A percentile compares a stretch with the other conserved stretches of the same genome.
Conservation (phyloP, 2,888 invertebrate genomes). For the Zygaena filipendulae region DNA sequence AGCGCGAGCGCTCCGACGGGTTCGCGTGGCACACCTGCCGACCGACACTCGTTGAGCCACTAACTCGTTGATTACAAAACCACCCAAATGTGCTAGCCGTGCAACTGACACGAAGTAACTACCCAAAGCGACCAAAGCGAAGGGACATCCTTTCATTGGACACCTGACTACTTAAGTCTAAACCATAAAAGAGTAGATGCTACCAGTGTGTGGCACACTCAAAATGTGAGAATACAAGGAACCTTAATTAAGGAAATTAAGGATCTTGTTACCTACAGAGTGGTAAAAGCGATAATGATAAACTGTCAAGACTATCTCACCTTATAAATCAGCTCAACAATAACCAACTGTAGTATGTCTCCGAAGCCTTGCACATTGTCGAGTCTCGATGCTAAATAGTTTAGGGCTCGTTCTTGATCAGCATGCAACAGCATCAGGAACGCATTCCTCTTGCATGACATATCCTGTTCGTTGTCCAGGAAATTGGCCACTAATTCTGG, state of each 20-base stretch:
- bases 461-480: slow-evolving; percentile 96
- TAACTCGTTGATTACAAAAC: background rate
- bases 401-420: slow-evolving; percentile 93
- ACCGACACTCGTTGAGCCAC: background rate
- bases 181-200: too few relatives aligned
- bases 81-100: too few relatives aligned
- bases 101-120: too few relatives aligned
- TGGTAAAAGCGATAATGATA: too few relatives aligned
- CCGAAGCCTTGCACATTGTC: slow-evolving; percentile 96
- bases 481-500: slow-evolving; percentile 96
- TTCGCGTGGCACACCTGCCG: slow-evolving; percentile 93
- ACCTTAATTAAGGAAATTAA: too few relatives aligned
- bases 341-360: slow-evolving; percentile 97
- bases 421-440: slow-evolving; percentile 99
- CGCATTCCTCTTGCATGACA: slow-evolving; percentile 99
- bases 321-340: slow-evolving; percentile 99
- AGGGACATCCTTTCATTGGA: too few relatives aligned
- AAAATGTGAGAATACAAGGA: too few relatives aligned
- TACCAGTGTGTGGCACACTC: too few relatives aligned
- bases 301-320: too few relatives aligned
- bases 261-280: too few relatives aligned
- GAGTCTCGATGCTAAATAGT: slow-evolving; percentile 92
- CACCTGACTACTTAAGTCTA: too few relatives aligned
- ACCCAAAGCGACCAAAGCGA: too few relatives aligned
- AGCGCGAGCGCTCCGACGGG: slow-evolving; percentile 94